Evolutionary conservation across 1,140 invertebrate genomes (phyloP).

Genomic region (Battus philenor): DNA sequence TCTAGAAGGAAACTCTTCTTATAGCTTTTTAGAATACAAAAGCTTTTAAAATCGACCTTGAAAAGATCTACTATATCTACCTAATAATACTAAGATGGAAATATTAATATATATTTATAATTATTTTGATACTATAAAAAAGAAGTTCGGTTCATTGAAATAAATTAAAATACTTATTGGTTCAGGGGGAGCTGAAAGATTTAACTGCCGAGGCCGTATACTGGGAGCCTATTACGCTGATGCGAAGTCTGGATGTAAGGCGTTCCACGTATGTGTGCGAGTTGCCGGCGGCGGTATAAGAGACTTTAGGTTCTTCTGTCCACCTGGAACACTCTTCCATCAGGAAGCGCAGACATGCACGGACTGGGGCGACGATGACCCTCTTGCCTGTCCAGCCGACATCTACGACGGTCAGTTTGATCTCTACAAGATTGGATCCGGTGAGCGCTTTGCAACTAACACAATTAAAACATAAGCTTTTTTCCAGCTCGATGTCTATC

Average conservation of each 20-base stretch:
- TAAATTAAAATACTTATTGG: no score
- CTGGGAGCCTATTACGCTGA: conserved; percentile 95
- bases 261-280: conserved; percentile 93
- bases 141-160: no score
- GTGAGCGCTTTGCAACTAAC: conserved; percentile 76
- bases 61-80: no score
- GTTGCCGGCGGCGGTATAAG: conserved; percentile 85
- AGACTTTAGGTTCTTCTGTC: conserved; percentile 91
- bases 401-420: conserved; percentile 90
- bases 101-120: no score
- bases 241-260: conserved; percentile 92
- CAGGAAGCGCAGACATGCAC: conserved; percentile 94
- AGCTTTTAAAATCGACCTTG: no score
- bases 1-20: no score
- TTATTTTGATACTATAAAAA: no score
- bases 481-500: no score
- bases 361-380: conserved; percentile 86
- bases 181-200: conserved; percentile 88
- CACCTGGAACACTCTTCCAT: conserved; percentile 94
- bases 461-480: conserved; percentile 7
- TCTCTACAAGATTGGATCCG: conserved; percentile 85
- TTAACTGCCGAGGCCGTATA: conserved; percentile 91
- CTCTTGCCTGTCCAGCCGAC: conserved; percentile 87
- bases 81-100: no score
- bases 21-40: no score